Evolutionary conservation across 2,888 invertebrate species (phyloP).

Genomic region (Elysia crispata): DNA sequence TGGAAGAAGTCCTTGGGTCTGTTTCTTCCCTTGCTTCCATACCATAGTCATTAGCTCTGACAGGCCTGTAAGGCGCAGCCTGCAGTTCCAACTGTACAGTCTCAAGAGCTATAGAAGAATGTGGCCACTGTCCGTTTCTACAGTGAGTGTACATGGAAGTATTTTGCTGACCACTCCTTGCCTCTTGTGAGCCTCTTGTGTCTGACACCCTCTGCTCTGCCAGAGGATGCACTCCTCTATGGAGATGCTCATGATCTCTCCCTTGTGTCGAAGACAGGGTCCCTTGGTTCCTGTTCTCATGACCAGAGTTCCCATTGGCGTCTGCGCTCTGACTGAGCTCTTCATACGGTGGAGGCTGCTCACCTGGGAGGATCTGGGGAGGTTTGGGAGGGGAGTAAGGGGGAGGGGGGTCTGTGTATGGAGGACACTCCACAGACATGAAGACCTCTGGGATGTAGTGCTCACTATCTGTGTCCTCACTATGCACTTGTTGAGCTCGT

Average conservation of each 20-base stretch:
- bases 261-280: too few relatives aligned
- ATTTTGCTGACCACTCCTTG: background rate
- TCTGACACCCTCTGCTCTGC: background rate
- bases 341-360: constrained; percentile 74
- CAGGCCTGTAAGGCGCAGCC: too few relatives aligned
- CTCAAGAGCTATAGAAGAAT: background rate
- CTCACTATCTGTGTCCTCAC: constrained; percentile 70
- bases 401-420: constrained; percentile 75
- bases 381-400: constrained; percentile 76
- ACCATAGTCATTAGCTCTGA: too few relatives aligned
- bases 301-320: background rate
- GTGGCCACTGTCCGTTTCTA: background rate
- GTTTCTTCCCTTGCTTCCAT: too few relatives aligned
- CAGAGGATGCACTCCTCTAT: too few relatives aligned
- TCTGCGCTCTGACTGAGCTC: constrained; percentile 52
- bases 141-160: too few relatives aligned
- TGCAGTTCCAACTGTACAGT: background rate
- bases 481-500: constrained; percentile 56
- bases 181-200: too few relatives aligned
- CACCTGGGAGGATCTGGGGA: constrained; percentile 64
- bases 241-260: too few relatives aligned
- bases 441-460: constrained; percentile 70
- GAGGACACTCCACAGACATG: constrained; percentile 72
- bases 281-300: constrained; percentile 36
- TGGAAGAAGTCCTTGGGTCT: too few relatives aligned